Evolutionary conservation across 1,140 invertebrate genomes (phyloP).

Genomic region (Rhopalosiphum maidis): DNA sequence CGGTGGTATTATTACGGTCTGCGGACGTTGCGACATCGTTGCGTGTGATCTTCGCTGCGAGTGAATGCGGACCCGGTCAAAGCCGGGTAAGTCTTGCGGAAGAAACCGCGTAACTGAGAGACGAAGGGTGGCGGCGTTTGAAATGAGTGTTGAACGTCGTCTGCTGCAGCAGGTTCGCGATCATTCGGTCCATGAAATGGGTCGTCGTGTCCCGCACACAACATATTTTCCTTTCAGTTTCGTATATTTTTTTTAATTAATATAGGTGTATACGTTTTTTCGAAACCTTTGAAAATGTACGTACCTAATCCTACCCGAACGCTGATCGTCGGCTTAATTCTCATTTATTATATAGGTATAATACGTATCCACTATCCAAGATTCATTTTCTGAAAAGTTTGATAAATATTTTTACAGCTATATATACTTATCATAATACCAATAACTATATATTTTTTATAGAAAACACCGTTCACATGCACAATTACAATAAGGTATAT

Average conservation of each 20-base stretch:
- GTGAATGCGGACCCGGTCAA: conserved; percentile 8
- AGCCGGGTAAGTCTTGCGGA: conserved; percentile 30
- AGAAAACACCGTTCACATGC: background rate
- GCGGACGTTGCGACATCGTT: conserved; percentile 26
- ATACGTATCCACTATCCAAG: background rate
- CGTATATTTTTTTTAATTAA: background rate
- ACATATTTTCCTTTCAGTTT: background rate
- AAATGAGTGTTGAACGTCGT: background rate
- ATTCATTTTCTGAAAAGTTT: background rate
- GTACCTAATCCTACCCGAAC: background rate
- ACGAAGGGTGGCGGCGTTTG: background rate
- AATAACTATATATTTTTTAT: background rate
- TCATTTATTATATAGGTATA: background rate
- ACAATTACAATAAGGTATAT: background rate
- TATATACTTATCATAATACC: background rate
- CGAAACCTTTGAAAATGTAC: background rate
- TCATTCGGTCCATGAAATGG: background rate
- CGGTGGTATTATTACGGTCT: conserved; percentile 54
- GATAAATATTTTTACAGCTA: conserved; percentile 19
- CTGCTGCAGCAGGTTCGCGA: background rate
- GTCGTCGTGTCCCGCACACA: background rate
- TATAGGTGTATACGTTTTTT: background rate
- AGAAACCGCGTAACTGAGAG: background rate
- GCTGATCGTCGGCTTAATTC: background rate
- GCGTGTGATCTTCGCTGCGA: background rate